Evolutionary conservation across 2,113 vertebrate genomes (phyloP).

Genomic region (Falcunculus frontatus): DNA sequence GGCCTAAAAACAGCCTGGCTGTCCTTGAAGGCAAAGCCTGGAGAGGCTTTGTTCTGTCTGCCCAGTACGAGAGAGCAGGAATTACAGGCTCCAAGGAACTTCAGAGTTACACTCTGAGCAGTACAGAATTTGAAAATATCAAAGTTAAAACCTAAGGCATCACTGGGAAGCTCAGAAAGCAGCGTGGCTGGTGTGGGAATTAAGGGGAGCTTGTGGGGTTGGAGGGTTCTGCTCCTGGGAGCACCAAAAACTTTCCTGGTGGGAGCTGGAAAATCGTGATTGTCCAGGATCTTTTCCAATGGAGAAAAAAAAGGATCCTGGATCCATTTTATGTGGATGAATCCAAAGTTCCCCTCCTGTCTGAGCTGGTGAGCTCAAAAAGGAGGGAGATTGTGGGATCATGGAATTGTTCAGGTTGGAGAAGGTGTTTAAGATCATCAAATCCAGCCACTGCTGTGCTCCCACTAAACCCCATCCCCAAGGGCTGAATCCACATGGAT

Average conservation of each 20-base stretch:
- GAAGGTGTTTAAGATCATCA: rapidly evolving
- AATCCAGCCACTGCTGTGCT: rapidly evolving
- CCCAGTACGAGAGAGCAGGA: no score
- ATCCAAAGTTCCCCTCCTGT: background rate
- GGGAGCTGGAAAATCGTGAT: rapidly evolving
- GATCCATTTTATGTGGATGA: background rate
- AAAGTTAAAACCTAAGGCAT: no score
- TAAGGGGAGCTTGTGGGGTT: background rate
- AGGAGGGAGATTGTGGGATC: background rate
- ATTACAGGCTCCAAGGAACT: no score
- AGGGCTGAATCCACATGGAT: background rate
- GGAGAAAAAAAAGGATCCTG: background rate
- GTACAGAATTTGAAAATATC: no score
- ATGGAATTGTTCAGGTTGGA: background rate
- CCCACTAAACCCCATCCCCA: background rate
- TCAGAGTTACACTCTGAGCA: no score
- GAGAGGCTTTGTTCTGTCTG: no score
- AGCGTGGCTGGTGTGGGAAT: rapidly evolving
- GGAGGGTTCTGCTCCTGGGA: background rate
- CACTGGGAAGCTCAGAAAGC: background rate
- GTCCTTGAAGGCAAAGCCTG: no score
- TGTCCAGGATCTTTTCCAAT: background rate
- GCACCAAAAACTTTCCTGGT: no score
- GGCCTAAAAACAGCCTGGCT: no score
- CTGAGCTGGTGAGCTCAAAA: rapidly evolving